Evolutionary conservation across 2,113 vertebrate species (phyloP), one percentile per base, ranked within the genome.

Genomic region (Thunnus thynnus): DNA sequence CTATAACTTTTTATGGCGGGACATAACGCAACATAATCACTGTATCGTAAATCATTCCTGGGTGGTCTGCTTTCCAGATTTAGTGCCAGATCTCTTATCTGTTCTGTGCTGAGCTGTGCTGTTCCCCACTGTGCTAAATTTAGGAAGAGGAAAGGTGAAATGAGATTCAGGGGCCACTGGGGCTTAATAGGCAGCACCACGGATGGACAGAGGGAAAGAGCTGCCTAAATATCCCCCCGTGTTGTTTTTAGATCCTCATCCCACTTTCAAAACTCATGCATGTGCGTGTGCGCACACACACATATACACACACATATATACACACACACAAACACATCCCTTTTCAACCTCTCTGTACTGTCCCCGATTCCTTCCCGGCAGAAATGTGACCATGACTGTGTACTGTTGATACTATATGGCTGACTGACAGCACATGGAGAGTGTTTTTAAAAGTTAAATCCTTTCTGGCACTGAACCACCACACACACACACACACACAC

Each of bases 171-270:
- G 63, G 57, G 72, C 70, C 76, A 61, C 65, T 80, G 32, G 72
- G 85, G 70, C 44, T 80, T 82, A 81, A 78, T 81, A 57, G 65
- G 44, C 63, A 86, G 76, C 70, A 64, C 67, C 80, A 69, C 80
- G 70, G 46, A 83, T 82, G 65, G 78, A 76, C 69, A 77, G 78
- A 75, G 48, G 56, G 76, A 62, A 72, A 64, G 56, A 71, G 74
- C 51, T 73, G 50, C 41, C 41, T 56, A 73, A 91, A 75, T 61
- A 73, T 22, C 18, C 60, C 70, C 2, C 47, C n/a, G 56, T 76
- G 83, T 83, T 90, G 82, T 84, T 93, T 91, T 89, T 84, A 84
- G 85, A 84, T 73, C 58, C 72, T 67, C 56, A 64, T 17, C 56
- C 72, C 60, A 69, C 64, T 69, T 74, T 30, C 27, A 76, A 67